Percentiles rank a stretch among this genome's conserved stretches.
phyloP scores from a whole-genome alignment of 1,140 invertebrate species.

The Ceratosolen fusciceps region DNA sequence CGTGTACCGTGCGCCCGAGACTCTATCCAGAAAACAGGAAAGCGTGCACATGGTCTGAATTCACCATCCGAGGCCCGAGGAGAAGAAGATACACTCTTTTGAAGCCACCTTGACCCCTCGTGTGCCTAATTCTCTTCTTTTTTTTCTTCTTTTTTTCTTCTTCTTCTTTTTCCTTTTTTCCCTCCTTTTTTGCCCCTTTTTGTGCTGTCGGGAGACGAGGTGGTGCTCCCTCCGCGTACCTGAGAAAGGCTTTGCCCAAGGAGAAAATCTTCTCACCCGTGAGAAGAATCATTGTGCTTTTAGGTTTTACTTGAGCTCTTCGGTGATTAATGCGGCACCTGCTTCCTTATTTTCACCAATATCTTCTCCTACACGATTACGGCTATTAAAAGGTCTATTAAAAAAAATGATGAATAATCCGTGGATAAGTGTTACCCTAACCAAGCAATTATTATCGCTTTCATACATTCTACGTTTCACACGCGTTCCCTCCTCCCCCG shows the following conservation, averaged over 20 bases:
- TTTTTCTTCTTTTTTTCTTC: neutral
- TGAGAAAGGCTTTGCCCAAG: conserved; percentile 35
- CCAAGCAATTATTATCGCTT: too few species aligned
- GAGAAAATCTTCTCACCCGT: conserved; percentile 43
- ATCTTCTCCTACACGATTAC: neutral
- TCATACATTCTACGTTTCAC: too few species aligned
- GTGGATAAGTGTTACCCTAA: too few species aligned
- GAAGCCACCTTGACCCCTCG: conserved; percentile 27
- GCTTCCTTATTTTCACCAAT: conserved; percentile 23
- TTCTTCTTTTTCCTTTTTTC: neutral
- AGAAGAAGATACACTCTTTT: conserved; percentile 19
- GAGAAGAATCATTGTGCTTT: conserved; percentile 8
- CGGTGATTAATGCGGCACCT: conserved; percentile 33
- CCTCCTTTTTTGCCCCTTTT: conserved; percentile 29
- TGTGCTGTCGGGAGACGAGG: conserved; percentile 18
- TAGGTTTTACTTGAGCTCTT: conserved; percentile 26
- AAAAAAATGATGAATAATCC: conserved; percentile 5
- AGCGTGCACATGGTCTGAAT: conserved; percentile 21
- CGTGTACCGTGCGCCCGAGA: neutral
- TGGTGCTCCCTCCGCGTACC: neutral
- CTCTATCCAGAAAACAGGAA: conserved; percentile 28
- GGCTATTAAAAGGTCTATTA: neutral
- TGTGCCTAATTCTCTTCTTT: conserved; percentile 37
- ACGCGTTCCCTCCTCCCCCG: too few species aligned
- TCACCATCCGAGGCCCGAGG: conserved; percentile 3